These are phyloP conservation scores for Lottia scabra DNA, from an alignment of 2,888 invertebrate genomes.

Conservation along the genomic window DNA sequence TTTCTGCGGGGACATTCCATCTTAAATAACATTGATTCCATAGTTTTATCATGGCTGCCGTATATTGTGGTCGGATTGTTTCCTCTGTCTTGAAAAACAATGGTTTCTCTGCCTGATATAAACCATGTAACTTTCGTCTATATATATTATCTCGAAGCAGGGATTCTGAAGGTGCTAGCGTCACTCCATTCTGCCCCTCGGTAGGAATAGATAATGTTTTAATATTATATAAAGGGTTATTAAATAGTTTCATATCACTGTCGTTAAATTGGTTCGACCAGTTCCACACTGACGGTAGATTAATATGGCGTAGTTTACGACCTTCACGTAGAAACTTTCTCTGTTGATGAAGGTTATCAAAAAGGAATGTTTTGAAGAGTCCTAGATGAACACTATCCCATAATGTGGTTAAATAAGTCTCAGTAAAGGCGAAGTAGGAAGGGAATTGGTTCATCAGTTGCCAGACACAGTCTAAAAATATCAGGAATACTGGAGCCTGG, in stretches of 20 bases:
- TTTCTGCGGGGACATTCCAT: constrained; percentile 87
- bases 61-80: constrained; percentile 39
- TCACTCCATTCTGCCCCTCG: constrained; percentile 31
- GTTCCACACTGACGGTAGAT: constrained; percentile 79
- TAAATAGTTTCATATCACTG: constrained; percentile 84
- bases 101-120: constrained; percentile 20
- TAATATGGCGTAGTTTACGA: constrained; percentile 37
- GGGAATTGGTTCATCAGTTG: constrained; percentile 91
- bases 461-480: constrained; percentile 95
- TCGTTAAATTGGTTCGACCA: constrained; percentile 90
- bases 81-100: not conserved
- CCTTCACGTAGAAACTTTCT: constrained; percentile 72
- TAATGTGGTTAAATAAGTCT: constrained; percentile 89
- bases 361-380: constrained; percentile 92
- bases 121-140: constrained; percentile 14
- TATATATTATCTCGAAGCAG: constrained; percentile 29
- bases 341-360: constrained; percentile 86
- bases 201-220: constrained; percentile 20
- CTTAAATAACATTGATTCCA: constrained; percentile 93
- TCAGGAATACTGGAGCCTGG: constrained; percentile 86
- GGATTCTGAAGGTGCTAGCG: constrained; percentile 24
- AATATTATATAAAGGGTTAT: constrained; percentile 80
- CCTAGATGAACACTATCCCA: constrained; percentile 92
- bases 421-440: constrained; percentile 89
- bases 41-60: constrained; percentile 71